Percentiles rank a stretch among this genome's conserved stretches.
These are phyloP conservation scores for Adelges cooleyi DNA, from an alignment of 1,140 invertebrate species.

Conservation along the genomic window DNA sequence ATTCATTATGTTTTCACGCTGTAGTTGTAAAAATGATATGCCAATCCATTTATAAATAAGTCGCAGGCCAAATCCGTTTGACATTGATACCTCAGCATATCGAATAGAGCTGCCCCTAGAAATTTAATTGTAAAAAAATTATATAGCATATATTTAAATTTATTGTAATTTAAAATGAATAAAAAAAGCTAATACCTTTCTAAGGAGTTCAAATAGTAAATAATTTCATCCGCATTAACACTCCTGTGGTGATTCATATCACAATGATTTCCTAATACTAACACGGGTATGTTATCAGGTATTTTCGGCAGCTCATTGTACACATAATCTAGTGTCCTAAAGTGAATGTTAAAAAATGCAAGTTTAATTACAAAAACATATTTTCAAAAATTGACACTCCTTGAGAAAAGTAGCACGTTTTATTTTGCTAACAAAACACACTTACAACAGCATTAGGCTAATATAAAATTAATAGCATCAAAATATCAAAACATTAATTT, in stretches of 20 bases:
- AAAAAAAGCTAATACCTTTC: conserved; percentile 39
- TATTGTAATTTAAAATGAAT: neutral
- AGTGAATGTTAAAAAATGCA: conserved; percentile 30
- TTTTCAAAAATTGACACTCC: too few relatives aligned
- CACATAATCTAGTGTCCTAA: conserved; percentile 89
- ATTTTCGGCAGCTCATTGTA: conserved; percentile 75
- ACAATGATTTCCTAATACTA: conserved; percentile 86
- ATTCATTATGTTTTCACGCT: conserved; percentile 72
- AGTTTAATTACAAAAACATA: too few relatives aligned
- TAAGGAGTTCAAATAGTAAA: conserved; percentile 53
- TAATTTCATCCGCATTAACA: conserved; percentile 58
- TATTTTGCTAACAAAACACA: too few relatives aligned
- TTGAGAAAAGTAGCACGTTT: too few relatives aligned
- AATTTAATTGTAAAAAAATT: conserved; percentile 29
- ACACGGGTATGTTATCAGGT: conserved; percentile 75
- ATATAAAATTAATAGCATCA: too few relatives aligned
- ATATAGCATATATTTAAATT: neutral
- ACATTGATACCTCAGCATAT: conserved; percentile 89
- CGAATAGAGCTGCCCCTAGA: conserved; percentile 51
- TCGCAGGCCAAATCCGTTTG: conserved; percentile 90
- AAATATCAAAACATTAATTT: too few relatives aligned
- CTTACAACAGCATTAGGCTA: too few relatives aligned
- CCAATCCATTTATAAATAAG: conserved; percentile 94
- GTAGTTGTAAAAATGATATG: conserved; percentile 84
- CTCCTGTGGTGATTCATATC: conserved; percentile 90